Base-by-base conservation (phyloP, 2,113 vertebrate species). In the Amazona vittata region DNA sequence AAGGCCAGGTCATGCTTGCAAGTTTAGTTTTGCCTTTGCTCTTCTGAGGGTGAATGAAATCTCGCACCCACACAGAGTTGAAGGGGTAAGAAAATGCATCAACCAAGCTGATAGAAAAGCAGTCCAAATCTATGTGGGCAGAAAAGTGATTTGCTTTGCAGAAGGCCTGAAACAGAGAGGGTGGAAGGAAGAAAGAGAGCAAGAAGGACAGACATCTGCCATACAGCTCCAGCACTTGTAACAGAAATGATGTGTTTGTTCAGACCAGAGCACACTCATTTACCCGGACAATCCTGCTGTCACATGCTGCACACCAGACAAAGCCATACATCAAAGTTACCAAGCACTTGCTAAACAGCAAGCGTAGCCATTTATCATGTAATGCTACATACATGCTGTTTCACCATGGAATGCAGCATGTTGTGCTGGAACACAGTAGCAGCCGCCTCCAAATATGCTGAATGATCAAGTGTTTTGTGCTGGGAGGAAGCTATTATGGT, bases 131-230 rank as follows among this genome's bases (percentile, higher is more conserved):
- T n/a, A 41, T 4, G 63, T 64, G 70, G 44, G 79, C 41, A 76
- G 82, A 75, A 64, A 71, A 88, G 39, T n/a, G 55, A 76, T 62
- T 37, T n/a, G 14, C 29, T 90, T 85, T 93, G 49, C 88, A 93
- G 90, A 73, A 85, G 70, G 33, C 55, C 65, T 39, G 29, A 43
- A 75, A 33, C 21, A 71, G 50, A 50, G 60, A 83, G 29, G 29
- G 11, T 77, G 37, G 29, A 81, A 92, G 41, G 69, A 65, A 88
- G 50, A 44, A 62, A 71, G 63, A 31, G 37, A 77, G 22, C 46
- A 25, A 71, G 57, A 82, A 85, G 46, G 70, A 63, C 20, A 77
- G 83, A 73, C 81, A 88, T 90, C 83, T 93, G 78, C 81, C 64
- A 26, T 2, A 19, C 85, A 96, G 75, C 77, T 87, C 74, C 33